Evolutionary conservation across 2,888 invertebrate species (phyloP).

Genomic region (Cinara cedri): DNA sequence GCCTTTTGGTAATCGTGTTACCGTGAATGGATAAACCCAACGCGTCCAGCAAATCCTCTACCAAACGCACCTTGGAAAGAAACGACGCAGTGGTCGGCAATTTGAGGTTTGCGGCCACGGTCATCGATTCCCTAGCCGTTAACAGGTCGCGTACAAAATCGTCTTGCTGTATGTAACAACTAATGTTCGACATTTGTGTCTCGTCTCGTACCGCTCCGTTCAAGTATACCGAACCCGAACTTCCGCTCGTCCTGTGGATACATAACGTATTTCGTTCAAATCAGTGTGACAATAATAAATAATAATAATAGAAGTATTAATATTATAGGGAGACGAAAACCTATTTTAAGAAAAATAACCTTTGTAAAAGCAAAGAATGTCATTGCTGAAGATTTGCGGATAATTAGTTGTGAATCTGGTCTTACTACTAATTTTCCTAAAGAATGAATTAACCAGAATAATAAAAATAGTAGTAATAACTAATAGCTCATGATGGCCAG

Average conservation of each 20-base stretch:
- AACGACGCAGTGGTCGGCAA: conserved; percentile 72
- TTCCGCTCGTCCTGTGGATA: conserved; percentile 66
- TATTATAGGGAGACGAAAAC: too few species aligned
- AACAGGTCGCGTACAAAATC: conserved; percentile 77
- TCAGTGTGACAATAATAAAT: too few species aligned
- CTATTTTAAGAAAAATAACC: too few species aligned
- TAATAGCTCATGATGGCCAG: too few species aligned
- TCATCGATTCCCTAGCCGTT: conserved; percentile 82
- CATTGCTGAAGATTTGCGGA: too few species aligned
- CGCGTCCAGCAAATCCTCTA: conserved; percentile 75
- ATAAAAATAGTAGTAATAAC: too few species aligned
- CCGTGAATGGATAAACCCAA: conserved; percentile 74
- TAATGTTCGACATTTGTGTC: conserved; percentile 74
- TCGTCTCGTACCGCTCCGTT: conserved; percentile 73
- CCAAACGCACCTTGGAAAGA: conserved; percentile 65
- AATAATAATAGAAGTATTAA: too few species aligned
- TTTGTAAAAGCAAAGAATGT: too few species aligned
- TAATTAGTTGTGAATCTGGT: too few species aligned
- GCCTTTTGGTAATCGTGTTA: conserved; percentile 72
- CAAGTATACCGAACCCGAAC: conserved; percentile 74
- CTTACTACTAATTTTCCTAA: too few species aligned
- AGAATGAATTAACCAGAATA: too few species aligned
- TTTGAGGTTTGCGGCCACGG: conserved; percentile 81
- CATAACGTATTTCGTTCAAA: too few species aligned
- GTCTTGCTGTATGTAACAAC: conserved; percentile 86